Conservation (phyloP, 2,113 vertebrate species). For the Paedocypris sp. region DNA sequence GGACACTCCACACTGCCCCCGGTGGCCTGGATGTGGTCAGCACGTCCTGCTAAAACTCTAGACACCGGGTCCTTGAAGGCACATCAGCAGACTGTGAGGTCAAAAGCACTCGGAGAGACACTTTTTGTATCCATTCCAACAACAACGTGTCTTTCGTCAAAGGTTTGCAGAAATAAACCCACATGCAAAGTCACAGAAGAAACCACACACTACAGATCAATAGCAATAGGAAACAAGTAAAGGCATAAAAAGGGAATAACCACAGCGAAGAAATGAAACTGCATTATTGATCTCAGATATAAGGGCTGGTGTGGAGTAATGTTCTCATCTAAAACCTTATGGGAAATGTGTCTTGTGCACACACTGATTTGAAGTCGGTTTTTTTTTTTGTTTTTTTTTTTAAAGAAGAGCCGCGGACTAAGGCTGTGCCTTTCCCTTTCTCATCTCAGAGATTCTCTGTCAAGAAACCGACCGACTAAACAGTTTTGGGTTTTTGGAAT, state of each 20-base stretch:
- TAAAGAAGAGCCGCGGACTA: background rate
- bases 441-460: background rate
- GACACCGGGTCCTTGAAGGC: background rate
- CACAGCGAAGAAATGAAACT: constrained; percentile 8
- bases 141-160: constrained; percentile 21
- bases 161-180: background rate
- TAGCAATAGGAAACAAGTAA: constrained; percentile 26
- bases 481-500: background rate
- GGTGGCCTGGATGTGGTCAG: constrained; percentile 15
- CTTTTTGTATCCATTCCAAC: constrained; percentile 12
- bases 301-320: constrained; percentile 25
- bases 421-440: constrained; percentile 18
- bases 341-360: background rate
- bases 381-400: background rate
- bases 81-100: constrained; percentile 19
- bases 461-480: background rate
- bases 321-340: constrained; percentile 1
- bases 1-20: constrained; percentile 18
- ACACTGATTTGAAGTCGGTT: background rate
- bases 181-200: constrained; percentile 15
- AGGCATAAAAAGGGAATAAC: background rate
- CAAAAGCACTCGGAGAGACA: constrained; percentile 18
- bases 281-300: constrained; percentile 8
- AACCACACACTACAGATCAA: constrained; percentile 25
- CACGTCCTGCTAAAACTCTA: constrained; percentile 1